phyloP scores from a whole-genome alignment of 2,113 vertebrate genomes.

The Probosciger aterrimus region DNA sequence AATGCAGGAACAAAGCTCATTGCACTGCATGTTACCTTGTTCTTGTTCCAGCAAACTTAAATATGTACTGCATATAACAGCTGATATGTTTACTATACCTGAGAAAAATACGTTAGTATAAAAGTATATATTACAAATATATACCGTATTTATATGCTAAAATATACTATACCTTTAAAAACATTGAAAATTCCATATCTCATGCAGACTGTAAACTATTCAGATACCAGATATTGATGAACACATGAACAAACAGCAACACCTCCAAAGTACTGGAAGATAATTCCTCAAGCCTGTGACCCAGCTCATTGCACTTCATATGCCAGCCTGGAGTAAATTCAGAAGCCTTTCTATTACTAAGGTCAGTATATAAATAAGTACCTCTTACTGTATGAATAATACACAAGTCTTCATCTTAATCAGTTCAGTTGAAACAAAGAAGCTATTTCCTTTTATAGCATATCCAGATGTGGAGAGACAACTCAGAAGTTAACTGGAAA shows the following conservation, averaged over 20 bases:
- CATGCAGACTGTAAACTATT: background rate
- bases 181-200: background rate
- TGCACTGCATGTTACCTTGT: background rate
- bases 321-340: background rate
- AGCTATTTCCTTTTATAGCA: background rate
- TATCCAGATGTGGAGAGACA: too few relatives aligned
- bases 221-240: rapidly evolving
- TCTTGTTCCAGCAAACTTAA: background rate
- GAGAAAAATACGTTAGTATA: background rate
- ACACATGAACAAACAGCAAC: background rate
- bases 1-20: background rate
- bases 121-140: background rate
- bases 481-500: background rate
- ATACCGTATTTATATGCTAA: background rate
- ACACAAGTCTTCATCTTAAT: background rate
- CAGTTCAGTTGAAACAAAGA: background rate
- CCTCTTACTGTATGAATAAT: background rate
- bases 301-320: background rate
- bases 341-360: rapidly evolving
- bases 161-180: background rate
- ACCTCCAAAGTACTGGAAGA: background rate
- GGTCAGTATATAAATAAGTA: background rate
- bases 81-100: background rate
- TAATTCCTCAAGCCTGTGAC: background rate
- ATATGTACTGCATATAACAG: background rate